A percentile compares a stretch with the other conserved stretches of the same genome.
These are phyloP conservation scores for Trididemnum nubilum DNA, from an alignment of 23 tunicate species.

Conservation along the genomic window DNA sequence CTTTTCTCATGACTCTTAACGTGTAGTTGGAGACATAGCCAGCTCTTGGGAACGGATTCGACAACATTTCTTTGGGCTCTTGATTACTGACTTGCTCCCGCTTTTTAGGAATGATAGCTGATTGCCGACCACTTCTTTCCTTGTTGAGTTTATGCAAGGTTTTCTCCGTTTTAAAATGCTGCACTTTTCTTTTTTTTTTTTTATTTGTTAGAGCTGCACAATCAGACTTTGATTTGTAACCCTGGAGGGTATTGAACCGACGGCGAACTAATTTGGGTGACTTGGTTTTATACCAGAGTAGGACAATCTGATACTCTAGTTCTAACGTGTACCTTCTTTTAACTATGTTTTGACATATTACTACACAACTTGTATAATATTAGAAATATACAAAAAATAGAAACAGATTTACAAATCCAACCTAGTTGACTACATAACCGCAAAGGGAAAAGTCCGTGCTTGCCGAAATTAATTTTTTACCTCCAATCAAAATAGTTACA, in stretches of 20 bases:
- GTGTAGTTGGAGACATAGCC: conserved; percentile 29
- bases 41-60: conserved; percentile 16
- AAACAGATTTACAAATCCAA: conserved; percentile 26
- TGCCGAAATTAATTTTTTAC: conserved; percentile 2
- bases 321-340: conserved; percentile 27
- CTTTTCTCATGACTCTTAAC: conserved; percentile 19
- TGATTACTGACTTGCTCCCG: conserved; percentile 22
- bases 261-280: conserved; percentile 33
- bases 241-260: conserved; percentile 14
- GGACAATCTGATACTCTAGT: conserved; percentile 13
- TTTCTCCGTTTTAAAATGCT: conserved; percentile 14
- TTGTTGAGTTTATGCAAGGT: conserved; percentile 10
- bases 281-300: conserved; percentile 32
- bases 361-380: conserved; percentile 15
- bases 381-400: background rate
- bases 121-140: conserved; percentile 27
- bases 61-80: conserved; percentile 6
- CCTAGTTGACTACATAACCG: conserved; percentile 23
- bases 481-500: conserved; percentile 19
- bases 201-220: conserved; percentile 25
- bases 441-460: conserved; percentile 23
- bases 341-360: background rate
- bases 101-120: conserved; percentile 9
- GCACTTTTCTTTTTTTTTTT: conserved; percentile 23
- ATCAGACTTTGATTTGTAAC: background rate